Percentiles rank a stretch among this genome's conserved stretches.
Evolutionary conservation across 2,113 vertebrate genomes (phyloP).

Genomic region (Australoheros scitulus): DNA sequence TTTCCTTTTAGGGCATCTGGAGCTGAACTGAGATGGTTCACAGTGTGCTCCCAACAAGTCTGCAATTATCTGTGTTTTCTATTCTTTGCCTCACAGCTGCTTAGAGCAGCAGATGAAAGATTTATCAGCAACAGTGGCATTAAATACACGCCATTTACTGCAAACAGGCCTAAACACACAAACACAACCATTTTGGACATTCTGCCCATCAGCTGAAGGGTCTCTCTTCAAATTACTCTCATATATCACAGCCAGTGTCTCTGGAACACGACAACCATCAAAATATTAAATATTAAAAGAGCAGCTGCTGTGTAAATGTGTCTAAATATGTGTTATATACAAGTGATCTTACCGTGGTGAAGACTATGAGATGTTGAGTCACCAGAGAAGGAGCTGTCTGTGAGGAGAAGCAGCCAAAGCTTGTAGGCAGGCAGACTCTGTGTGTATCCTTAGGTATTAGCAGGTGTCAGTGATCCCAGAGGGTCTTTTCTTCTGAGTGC

Average conservation of each 20-base stretch:
- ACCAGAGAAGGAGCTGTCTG: conserved; percentile 18
- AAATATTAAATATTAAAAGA: neutral
- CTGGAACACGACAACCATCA: neutral
- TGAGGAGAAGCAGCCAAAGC: neutral
- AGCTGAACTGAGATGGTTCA: neutral
- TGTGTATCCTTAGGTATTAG: neutral
- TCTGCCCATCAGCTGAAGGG: neutral
- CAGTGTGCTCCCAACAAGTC: too few species aligned
- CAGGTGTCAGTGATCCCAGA: neutral
- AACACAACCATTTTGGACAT: neutral
- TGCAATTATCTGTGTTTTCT: too few species aligned
- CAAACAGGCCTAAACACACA: neutral
- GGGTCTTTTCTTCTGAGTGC: conserved; percentile 12
- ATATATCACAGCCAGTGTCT: neutral
- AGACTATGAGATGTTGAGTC: conserved; percentile 6
- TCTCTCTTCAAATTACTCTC: neutral
- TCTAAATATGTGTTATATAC: neutral
- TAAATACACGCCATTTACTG: neutral
- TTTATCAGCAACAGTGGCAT: too few species aligned
- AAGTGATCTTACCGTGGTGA: conserved; percentile 41
- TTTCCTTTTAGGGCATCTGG: neutral
- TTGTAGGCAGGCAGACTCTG: neutral
- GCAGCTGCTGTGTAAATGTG: too few species aligned
- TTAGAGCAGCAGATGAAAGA: too few species aligned
- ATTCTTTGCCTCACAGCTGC: too few species aligned